A percentile compares a stretch with the other conserved stretches of the same genome.
phyloP scores from a whole-genome alignment of 2,797 vertebrate genomes.

The Leucoraja ocellata region DNA sequence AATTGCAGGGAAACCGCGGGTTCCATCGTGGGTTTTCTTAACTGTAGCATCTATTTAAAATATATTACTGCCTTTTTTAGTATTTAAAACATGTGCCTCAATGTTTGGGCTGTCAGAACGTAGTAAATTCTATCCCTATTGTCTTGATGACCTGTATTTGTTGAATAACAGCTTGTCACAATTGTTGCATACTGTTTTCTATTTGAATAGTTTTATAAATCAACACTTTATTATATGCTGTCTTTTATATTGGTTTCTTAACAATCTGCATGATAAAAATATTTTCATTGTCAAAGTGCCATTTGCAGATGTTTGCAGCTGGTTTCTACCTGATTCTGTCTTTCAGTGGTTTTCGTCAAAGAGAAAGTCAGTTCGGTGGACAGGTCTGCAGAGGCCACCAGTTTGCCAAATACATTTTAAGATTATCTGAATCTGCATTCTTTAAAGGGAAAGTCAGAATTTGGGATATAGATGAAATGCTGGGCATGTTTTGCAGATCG shows the following conservation, averaged over 20 bases:
- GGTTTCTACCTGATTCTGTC: not conserved
- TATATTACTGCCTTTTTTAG: not conserved
- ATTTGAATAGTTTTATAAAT: conserved; percentile 24
- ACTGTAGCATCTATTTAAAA: not conserved
- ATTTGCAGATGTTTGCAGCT: not conserved
- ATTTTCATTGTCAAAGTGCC: not conserved
- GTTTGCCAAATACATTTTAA: conserved; percentile 6
- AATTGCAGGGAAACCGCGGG: not conserved
- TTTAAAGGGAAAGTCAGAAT: not conserved
- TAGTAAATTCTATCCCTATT: conserved; percentile 25
- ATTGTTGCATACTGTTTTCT: not conserved
- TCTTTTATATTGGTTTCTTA: conserved; percentile 18
- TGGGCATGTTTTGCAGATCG: not conserved
- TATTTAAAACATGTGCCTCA: not conserved
- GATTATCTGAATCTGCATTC: not conserved
- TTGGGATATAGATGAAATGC: not conserved
- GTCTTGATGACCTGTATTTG: not conserved
- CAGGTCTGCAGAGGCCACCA: not conserved
- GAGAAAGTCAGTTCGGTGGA: not conserved
- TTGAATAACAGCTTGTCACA: conserved; percentile 15
- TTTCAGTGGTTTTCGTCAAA: not conserved
- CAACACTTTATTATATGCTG: not conserved
- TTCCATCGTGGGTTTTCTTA: not conserved
- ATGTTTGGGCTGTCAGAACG: not conserved
- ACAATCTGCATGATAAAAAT: not conserved